Conservation (phyloP, 2,113 vertebrate genomes). For the Xenopus borealis region DNA sequence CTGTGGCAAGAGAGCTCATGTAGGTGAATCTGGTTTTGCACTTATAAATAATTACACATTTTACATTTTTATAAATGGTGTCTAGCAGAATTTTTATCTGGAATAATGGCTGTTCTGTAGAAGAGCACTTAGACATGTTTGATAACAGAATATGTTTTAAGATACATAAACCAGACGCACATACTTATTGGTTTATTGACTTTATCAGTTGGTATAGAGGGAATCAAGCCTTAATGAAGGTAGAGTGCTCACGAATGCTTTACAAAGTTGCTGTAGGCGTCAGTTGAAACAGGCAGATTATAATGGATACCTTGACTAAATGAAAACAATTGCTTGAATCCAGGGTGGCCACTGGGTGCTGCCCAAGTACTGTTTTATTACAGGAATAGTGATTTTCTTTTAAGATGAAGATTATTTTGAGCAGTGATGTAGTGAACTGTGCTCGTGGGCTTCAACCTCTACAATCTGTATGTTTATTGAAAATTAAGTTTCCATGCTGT, state of each 20-base stretch:
- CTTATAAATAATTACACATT: too few species aligned
- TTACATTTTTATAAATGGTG: too few species aligned
- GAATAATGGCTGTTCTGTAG: too few species aligned
- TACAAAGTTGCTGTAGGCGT: neutral
- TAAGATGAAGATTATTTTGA: neutral
- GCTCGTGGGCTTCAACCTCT: constrained; percentile 7
- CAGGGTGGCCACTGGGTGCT: constrained; percentile 13
- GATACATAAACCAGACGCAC: too few species aligned
- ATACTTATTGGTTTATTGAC: neutral
- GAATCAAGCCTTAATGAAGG: constrained; percentile 10
- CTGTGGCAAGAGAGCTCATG: too few species aligned
- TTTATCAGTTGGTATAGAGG: constrained; percentile 11
- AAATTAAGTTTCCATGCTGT: constrained; percentile 29
- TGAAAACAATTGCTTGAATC: neutral
- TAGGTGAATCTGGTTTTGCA: too few species aligned
- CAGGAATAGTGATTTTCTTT: neutral
- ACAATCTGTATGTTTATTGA: constrained; percentile 22
- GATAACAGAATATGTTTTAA: too few species aligned
- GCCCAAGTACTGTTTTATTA: constrained; percentile 5
- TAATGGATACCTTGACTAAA: too few species aligned
- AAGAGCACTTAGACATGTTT: too few species aligned
- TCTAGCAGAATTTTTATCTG: too few species aligned
- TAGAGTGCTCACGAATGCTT: constrained; percentile 6
- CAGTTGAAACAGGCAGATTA: too few species aligned
- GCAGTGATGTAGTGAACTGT: neutral